phyloP scores from a whole-genome alignment of 2,888 invertebrate genomes.

The Sphinx pinastri region DNA sequence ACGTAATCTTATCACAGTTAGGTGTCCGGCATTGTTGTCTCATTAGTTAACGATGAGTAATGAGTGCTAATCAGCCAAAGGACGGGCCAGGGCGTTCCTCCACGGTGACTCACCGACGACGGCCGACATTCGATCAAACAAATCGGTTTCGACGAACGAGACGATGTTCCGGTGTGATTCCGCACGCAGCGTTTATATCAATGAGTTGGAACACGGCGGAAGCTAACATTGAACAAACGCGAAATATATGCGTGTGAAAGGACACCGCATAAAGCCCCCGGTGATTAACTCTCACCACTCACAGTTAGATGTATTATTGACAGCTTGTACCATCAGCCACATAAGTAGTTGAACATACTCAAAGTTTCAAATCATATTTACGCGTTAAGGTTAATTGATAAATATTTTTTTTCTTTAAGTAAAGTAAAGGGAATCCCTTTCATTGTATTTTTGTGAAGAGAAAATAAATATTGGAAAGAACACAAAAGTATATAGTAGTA shows the following conservation, averaged over 20 bases:
- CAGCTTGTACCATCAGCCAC: not conserved
- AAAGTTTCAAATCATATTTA: too few species aligned
- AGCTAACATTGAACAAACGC: constrained; percentile 38
- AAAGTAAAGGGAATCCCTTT: too few species aligned
- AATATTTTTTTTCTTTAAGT: too few species aligned
- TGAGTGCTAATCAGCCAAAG: constrained; percentile 71
- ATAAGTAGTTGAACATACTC: too few species aligned
- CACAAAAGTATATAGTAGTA: too few species aligned
- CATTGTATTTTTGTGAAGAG: too few species aligned
- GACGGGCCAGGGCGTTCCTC: constrained; percentile 72
- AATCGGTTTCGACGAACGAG: constrained; percentile 50
- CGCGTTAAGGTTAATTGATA: too few species aligned
- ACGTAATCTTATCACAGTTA: constrained; percentile 56
- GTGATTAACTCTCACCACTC: not conserved
- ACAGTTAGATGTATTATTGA: not conserved
- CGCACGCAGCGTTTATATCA: constrained; percentile 34
- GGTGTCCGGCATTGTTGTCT: constrained; percentile 50
- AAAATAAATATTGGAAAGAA: too few species aligned
- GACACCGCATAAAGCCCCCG: constrained; percentile 26
- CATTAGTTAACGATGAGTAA: constrained; percentile 74
- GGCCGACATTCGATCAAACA: constrained; percentile 46
- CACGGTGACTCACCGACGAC: constrained; percentile 60
- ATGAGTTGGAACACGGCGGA: constrained; percentile 44
- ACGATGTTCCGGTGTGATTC: constrained; percentile 59
- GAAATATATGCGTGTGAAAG: constrained; percentile 47